phyloP scores from a whole-genome alignment of 2,113 vertebrate genomes.

The Xenopus borealis region DNA sequence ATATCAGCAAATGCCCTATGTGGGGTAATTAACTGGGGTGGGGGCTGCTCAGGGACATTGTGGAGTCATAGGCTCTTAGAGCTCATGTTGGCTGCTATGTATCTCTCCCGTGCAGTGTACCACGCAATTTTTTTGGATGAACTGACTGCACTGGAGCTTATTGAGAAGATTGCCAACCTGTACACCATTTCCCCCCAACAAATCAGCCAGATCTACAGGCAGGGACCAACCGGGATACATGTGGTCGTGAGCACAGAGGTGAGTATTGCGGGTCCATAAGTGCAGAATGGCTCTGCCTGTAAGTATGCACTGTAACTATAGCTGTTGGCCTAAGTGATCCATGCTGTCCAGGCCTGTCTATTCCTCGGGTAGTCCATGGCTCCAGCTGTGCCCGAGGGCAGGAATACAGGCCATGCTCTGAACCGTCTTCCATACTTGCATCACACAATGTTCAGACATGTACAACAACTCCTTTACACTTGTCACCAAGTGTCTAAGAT shows the following conservation, averaged over 20 bases:
- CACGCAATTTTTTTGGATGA: constrained; percentile 90
- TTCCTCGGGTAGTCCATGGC: no score
- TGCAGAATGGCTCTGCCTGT: neutral
- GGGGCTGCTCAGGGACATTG: neutral
- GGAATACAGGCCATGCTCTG: no score
- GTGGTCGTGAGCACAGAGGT: constrained; percentile 90
- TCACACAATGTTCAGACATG: no score
- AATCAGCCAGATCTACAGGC: constrained; percentile 83
- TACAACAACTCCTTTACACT: no score
- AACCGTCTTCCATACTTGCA: no score
- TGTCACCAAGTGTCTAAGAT: no score
- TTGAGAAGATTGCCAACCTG: constrained; percentile 84
- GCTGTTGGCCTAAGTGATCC: no score
- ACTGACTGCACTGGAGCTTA: constrained; percentile 79
- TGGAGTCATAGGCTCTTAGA: neutral
- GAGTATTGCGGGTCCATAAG: constrained; percentile 39
- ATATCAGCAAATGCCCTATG: no score
- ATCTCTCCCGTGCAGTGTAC: constrained; percentile 71
- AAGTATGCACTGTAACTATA: no score
- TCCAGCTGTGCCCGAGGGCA: no score
- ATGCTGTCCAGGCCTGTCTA: no score
- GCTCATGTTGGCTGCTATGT: neutral
- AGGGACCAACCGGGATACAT: constrained; percentile 84
- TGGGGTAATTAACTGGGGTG: neutral
- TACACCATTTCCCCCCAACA: constrained; percentile 84